Base-by-base conservation (phyloP, 1,140 invertebrate species). In the Drosophila suzukii region DNA sequence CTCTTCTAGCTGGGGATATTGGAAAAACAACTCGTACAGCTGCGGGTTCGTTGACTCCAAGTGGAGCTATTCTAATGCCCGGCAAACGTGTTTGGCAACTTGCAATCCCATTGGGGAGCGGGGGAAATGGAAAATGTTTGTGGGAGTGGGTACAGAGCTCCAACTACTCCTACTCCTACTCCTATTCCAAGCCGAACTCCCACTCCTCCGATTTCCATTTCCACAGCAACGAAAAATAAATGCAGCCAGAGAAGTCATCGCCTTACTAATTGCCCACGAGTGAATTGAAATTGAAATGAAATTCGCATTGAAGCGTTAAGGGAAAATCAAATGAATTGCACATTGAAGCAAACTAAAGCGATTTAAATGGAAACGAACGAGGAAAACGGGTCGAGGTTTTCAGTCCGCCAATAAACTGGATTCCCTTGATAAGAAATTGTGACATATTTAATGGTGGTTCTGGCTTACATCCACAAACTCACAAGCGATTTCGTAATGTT, bases 41-140 rank as follows among this genome's bases (percentile, higher is more conserved):
- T 71, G 53, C 66, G 12, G 58, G 82, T 88, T 88, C 79, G 44
- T 70, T 89, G 83, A 88, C 86, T 53, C 63, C 71, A 17, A 20
- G 47, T 68, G 74, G 36, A 38, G 62, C 47, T 63, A 89, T 86
- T 86, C 83, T 86, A 86, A 86, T 86, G 80, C 73, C 63, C 60
- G 79, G 70, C 75, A 86, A 86, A 86, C 84, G 84, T 86, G 83
- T 86, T 86, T 86, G 72, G 63, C 76, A 63, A 74, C 84, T 89
- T 65, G 72, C 72, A 80, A 62, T 66, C 51, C 62, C 13, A 44
- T 32, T 54, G 59, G 61, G 60, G 61, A 36, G 62, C 53, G 41
- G 56, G 56, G 36, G 11, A n/a, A 36, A 41, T 15, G 20, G 24
- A 46, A 62, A 50, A 47, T 51, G 27, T 5, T 27, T 27, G 27